phyloP scores from a whole-genome alignment of 1,140 invertebrate genomes.

The Ceratoteleas bidentatus region DNA sequence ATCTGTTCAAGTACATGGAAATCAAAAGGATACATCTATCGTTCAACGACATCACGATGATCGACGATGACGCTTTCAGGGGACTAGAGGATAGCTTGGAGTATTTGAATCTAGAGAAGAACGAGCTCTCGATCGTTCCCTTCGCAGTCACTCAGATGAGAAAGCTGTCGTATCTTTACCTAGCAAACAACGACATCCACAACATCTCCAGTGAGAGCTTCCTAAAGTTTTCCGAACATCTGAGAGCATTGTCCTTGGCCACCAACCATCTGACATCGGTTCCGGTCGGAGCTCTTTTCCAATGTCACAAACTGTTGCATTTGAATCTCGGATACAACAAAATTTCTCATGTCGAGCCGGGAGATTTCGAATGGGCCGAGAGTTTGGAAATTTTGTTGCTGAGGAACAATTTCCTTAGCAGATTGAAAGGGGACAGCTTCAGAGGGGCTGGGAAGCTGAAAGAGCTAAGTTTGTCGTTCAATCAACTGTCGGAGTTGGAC shows the following conservation, averaged over 20 bases:
- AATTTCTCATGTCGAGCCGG: slow-evolving; percentile 87
- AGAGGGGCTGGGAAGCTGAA: slow-evolving; percentile 86
- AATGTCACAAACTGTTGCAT: slow-evolving; percentile 87
- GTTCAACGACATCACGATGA: slow-evolving; percentile 86
- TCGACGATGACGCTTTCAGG: slow-evolving; percentile 87
- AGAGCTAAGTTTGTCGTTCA: slow-evolving; percentile 94
- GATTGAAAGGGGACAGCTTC: slow-evolving; percentile 88
- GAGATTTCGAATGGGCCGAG: slow-evolving; percentile 91
- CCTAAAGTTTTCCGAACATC: slow-evolving; percentile 81
- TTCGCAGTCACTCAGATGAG: slow-evolving; percentile 85
- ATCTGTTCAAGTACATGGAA: slow-evolving; percentile 86
- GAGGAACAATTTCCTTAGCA: slow-evolving; percentile 91
- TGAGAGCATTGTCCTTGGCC: slow-evolving; percentile 90
- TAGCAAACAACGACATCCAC: slow-evolving; percentile 89
- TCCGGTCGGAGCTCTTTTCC: slow-evolving; percentile 84
- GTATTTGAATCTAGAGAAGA: slow-evolving; percentile 91
- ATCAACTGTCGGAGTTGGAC: slow-evolving; percentile 90
- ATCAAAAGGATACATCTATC: slow-evolving; percentile 89
- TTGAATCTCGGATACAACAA: slow-evolving; percentile 94
- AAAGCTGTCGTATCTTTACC: slow-evolving; percentile 89
- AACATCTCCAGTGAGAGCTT: slow-evolving; percentile 83
- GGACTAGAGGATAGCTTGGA: slow-evolving; percentile 88
- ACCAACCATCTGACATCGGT: slow-evolving; percentile 89
- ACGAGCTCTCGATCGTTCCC: slow-evolving; percentile 86
- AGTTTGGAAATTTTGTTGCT: slow-evolving; percentile 90